Conservation (phyloP, 2,888 invertebrate species). For the Eupithecia abbreviata region DNA sequence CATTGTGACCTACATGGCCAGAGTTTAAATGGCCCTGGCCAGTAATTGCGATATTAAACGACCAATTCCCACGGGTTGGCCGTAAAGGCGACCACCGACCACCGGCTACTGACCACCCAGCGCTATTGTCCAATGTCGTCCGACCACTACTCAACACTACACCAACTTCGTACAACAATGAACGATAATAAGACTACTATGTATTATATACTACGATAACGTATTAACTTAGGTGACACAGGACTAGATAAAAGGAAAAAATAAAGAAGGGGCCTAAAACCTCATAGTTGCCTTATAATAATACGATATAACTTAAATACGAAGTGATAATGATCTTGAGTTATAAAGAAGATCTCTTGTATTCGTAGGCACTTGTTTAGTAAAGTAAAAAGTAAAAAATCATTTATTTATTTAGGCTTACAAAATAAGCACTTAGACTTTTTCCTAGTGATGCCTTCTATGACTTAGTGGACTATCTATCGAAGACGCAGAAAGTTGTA, state of each 20-base stretch:
- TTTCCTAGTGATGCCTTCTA: not conserved
- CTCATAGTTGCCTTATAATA: too few species aligned
- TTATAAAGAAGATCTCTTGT: not conserved
- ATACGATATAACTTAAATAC: not conserved
- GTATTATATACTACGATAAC: not conserved
- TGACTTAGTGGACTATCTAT: not conserved
- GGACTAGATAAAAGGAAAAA: not conserved
- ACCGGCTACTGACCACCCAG: constrained; percentile 30
- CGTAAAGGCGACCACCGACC: constrained; percentile 26
- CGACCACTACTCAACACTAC: constrained; percentile 12
- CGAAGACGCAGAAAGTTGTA: not conserved
- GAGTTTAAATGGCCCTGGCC: constrained; percentile 3
- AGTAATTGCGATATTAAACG: constrained; percentile 19
- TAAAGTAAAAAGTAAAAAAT: too few species aligned
- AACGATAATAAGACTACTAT: not conserved
- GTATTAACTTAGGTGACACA: not conserved
- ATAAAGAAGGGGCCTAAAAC: not conserved
- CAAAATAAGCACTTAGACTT: too few species aligned
- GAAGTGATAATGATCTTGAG: not conserved
- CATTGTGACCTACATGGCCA: constrained; percentile 15
- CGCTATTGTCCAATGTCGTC: constrained; percentile 22
- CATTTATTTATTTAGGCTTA: too few species aligned
- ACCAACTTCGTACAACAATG: not conserved
- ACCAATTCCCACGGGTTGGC: constrained; percentile 26
- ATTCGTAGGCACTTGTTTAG: not conserved